Conservation (phyloP, 2,888 invertebrate species). For the Ptilodon capucinus region DNA sequence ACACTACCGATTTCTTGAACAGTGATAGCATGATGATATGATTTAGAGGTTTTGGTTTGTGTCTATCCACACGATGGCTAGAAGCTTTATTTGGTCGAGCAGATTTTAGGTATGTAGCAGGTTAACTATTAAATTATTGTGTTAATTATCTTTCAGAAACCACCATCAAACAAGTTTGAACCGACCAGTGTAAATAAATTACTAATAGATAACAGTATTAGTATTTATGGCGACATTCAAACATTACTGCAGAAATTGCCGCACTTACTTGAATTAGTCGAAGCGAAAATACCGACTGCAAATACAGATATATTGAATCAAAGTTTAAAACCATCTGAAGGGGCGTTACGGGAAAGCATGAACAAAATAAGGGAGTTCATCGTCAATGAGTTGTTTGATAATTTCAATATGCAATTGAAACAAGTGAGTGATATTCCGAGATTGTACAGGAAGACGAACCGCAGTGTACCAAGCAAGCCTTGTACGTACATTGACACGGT, state of each 20-base stretch:
- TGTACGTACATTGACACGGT: conserved; percentile 90
- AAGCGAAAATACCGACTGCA: conserved; percentile 49
- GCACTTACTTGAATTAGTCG: conserved; percentile 50
- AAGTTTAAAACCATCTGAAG: conserved; percentile 58
- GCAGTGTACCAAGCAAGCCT: conserved; percentile 91
- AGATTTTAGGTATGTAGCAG: too few relatives aligned
- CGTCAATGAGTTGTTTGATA: conserved; percentile 64
- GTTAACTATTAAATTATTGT: conserved; percentile 1
- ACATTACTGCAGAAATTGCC: conserved; percentile 56
- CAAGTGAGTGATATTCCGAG: conserved; percentile 97
- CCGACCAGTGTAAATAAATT: conserved; percentile 56
- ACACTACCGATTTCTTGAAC: too few relatives aligned
- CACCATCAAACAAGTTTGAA: conserved; percentile 51
- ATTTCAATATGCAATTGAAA: conserved; percentile 84
- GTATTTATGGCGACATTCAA: conserved; percentile 61
- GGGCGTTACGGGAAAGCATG: conserved; percentile 47
- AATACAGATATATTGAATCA: conserved; percentile 51
- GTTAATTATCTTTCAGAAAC: conserved; percentile 51
- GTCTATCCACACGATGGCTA: too few relatives aligned
- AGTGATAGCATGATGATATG: too few relatives aligned
- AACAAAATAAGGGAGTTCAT: conserved; percentile 63
- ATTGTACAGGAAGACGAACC: conserved; percentile 95
- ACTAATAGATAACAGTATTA: conserved; percentile 66
- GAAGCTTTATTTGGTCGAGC: too few relatives aligned
- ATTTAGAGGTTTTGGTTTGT: too few relatives aligned